These are phyloP conservation scores for Pipistrellus pipistrellus DNA, from an alignment of 2,797 vertebrate genomes.

Conservation along the genomic window DNA sequence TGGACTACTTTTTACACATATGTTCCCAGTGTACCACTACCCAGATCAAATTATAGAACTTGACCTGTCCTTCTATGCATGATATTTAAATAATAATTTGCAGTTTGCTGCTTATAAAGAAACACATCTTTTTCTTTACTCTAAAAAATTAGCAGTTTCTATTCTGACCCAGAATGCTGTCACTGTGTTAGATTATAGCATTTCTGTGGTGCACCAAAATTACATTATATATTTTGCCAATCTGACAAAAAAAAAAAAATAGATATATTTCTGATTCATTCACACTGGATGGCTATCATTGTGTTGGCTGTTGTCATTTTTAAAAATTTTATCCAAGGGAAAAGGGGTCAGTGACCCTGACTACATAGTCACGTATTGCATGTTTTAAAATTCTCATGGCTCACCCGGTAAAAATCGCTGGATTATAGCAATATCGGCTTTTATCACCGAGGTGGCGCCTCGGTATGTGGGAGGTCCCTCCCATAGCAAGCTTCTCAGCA, in stretches of 20 bases:
- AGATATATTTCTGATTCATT: background rate
- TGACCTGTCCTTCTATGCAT: background rate
- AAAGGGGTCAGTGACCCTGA: background rate
- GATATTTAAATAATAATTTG: slow-evolving; percentile 14
- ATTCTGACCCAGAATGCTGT: background rate
- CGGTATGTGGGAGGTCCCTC: too few species aligned
- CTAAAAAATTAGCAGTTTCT: background rate
- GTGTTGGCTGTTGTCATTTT: background rate
- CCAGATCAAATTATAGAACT: background rate
- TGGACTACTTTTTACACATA: background rate
- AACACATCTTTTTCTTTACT: background rate
- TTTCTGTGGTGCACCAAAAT: background rate
- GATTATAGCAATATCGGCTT: too few species aligned
- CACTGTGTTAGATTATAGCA: background rate
- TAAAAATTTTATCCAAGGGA: background rate
- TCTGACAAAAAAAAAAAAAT: background rate
- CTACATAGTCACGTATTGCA: background rate
- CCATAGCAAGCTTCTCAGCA: background rate
- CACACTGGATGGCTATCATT: background rate
- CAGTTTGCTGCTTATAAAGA: background rate
- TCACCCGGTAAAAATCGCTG: background rate
- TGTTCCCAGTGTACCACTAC: too few species aligned
- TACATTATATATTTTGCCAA: background rate
- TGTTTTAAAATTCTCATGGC: background rate
- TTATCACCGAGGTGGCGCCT: background rate